These are phyloP conservation scores for Scolopax mira DNA, from an alignment of 2,113 vertebrate species.

Conservation along the genomic window DNA sequence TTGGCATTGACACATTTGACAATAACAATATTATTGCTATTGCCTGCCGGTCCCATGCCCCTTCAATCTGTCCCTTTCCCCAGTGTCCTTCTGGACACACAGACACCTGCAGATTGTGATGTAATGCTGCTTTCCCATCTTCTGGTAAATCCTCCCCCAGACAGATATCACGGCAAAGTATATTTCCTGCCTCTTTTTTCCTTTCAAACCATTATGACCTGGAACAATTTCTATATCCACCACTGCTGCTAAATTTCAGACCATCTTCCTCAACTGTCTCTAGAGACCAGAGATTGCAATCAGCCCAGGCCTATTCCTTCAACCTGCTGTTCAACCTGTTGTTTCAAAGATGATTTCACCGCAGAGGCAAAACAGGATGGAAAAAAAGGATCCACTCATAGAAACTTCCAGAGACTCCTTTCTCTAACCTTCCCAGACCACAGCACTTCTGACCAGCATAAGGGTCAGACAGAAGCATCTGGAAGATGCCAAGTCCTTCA, in stretches of 20 bases:
- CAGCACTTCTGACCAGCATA: not conserved
- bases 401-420: not conserved
- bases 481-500: not conserved
- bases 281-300: not conserved
- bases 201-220: not conserved
- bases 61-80: not conserved
- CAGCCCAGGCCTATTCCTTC: not conserved
- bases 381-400: not conserved
- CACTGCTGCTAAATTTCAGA: not conserved
- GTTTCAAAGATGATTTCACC: not conserved
- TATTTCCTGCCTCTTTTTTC: not conserved
- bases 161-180: not conserved
- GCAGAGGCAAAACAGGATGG: not conserved
- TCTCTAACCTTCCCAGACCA: not conserved
- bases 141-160: not conserved
- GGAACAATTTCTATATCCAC: not conserved
- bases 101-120: not conserved
- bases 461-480: not conserved
- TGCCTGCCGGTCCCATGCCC: not conserved
- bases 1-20: not conserved
- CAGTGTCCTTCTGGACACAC: not conserved
- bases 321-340: not conserved
- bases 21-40: not conserved
- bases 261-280: not conserved
- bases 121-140: not conserved